Evolutionary conservation across 2,888 invertebrate species (phyloP).

Genomic region (Athalia rosae): DNA sequence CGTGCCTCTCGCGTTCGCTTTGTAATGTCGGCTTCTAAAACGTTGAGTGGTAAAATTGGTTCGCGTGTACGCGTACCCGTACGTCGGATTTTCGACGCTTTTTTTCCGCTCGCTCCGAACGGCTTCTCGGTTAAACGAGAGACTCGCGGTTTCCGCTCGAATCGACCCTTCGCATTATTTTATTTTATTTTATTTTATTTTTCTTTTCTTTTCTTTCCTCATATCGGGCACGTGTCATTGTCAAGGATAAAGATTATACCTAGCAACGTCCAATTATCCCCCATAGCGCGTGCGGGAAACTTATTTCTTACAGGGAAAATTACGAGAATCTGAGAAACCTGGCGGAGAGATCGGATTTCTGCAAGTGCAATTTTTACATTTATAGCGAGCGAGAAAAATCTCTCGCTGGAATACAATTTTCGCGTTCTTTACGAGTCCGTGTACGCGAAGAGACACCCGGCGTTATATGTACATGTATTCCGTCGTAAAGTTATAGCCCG

Average conservation of each 20-base stretch:
- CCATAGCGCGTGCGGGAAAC: no score
- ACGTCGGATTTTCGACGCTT: neutral
- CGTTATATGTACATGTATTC: conserved; percentile 11
- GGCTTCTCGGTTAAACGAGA: neutral
- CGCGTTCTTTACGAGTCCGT: no score
- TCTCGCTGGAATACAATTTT: neutral
- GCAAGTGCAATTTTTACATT: neutral
- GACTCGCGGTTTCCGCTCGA: conserved; percentile 20
- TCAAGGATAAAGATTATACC: neutral
- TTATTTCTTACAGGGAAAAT: no score
- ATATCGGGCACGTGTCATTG: neutral
- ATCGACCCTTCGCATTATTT: neutral
- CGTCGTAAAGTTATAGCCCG: neutral
- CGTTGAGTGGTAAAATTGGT: conserved; percentile 10
- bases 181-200: neutral
- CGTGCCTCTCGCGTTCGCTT: neutral
- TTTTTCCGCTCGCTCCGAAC: neutral
- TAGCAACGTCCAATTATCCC: no score
- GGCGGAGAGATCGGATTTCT: neutral
- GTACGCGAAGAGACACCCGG: neutral
- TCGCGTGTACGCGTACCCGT: neutral
- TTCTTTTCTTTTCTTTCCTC: neutral
- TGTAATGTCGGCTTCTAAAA: neutral
- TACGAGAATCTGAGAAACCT: no score
- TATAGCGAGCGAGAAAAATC: neutral